A percentile compares a stretch with the other conserved stretches of the same genome.
Conservation (phyloP, 2,797 vertebrate species). For the Jordanella pulchra region DNA sequence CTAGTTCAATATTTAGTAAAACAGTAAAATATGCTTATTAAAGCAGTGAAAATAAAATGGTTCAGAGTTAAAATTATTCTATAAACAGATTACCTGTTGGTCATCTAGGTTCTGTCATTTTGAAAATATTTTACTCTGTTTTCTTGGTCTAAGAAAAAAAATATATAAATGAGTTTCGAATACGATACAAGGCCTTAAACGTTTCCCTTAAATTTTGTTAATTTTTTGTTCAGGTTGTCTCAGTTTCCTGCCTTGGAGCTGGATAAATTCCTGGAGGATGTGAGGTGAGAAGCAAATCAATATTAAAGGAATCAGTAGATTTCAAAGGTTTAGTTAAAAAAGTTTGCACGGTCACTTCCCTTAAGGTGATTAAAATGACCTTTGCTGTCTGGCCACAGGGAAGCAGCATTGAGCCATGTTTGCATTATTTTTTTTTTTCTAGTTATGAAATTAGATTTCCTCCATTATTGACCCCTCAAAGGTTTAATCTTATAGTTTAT, state of each 20-base stretch:
- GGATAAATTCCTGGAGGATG: slow-evolving; percentile 97
- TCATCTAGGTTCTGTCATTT: background rate
- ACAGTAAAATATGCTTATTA: background rate
- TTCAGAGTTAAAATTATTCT: background rate
- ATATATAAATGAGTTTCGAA: background rate
- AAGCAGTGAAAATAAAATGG: background rate
- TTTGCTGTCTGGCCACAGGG: slow-evolving; percentile 36
- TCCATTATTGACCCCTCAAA: background rate
- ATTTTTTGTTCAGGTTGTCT: slow-evolving; percentile 81
- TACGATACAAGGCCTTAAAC: background rate
- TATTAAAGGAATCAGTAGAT: background rate
- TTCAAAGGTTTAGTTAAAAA: background rate
- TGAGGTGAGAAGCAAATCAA: slow-evolving; percentile 81
- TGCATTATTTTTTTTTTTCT: background rate
- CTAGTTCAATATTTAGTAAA: background rate
- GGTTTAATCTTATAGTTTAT: background rate
- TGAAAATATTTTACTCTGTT: background rate
- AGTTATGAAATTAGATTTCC: background rate
- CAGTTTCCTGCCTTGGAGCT: slow-evolving; percentile 95
- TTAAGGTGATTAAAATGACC: background rate
- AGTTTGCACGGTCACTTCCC: too few relatives aligned
- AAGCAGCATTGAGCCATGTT: slow-evolving; percentile 43
- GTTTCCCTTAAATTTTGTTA: background rate
- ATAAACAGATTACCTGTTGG: background rate
- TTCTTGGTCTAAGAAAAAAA: background rate